A percentile compares a stretch with the other conserved stretches of the same genome.
Evolutionary conservation across 1,140 invertebrate species (phyloP).

Genomic region (Diploscapter pachys): DNA sequence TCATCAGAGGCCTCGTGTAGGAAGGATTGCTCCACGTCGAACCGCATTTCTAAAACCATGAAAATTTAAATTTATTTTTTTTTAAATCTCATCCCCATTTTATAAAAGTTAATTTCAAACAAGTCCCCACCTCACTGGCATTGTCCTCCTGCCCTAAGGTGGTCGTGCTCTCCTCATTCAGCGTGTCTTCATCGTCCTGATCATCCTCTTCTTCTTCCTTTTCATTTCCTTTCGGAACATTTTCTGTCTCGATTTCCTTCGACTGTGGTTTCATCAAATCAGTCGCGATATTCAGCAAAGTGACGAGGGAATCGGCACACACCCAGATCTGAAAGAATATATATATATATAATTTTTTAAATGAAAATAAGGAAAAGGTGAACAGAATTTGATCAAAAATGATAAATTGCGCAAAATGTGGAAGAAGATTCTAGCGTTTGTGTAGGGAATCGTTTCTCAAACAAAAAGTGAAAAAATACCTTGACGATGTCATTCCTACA

Average conservation of each 20-base stretch:
- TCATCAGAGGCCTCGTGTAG: conserved; percentile 11
- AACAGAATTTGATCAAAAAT: too few species aligned
- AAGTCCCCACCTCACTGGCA: neutral
- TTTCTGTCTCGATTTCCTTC: neutral
- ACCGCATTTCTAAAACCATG: neutral
- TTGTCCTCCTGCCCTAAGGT: conserved; percentile 8
- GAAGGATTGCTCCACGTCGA: conserved; percentile 26
- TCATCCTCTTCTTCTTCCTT: conserved; percentile 1
- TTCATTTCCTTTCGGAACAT: neutral
- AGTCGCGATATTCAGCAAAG: conserved; percentile 24
- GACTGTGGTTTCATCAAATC: conserved; percentile 15
- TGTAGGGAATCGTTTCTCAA: too few species aligned
- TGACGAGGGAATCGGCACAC: conserved; percentile 36
- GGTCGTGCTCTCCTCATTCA: conserved; percentile 3
- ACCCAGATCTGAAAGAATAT: conserved; percentile 20
- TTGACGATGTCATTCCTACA: conserved; percentile 36
- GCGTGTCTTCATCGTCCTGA: conserved; percentile 5
- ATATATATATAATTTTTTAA: neutral
- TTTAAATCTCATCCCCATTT: conserved; percentile 14
- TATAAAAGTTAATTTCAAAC: neutral
- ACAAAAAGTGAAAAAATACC: neutral
- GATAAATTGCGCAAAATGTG: too few species aligned
- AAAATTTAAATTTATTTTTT: conserved; percentile 2
- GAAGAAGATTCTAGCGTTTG: too few species aligned
- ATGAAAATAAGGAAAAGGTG: neutral